Base-by-base conservation (phyloP, 2,888 invertebrate genomes). In the Xylota segnis region DNA sequence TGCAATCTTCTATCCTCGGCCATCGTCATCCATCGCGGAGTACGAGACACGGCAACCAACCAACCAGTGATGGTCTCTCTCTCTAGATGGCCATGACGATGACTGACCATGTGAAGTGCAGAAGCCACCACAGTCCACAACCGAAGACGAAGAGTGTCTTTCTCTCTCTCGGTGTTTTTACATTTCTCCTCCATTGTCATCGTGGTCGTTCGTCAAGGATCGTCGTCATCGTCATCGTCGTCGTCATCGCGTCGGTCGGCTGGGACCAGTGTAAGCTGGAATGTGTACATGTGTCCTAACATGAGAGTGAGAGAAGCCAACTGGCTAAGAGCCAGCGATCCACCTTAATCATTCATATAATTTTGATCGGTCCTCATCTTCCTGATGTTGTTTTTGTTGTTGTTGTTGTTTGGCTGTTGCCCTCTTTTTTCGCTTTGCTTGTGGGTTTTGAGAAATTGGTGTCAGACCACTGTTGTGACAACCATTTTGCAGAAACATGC, bases 401-500 rank as follows among this genome's bases (percentile, higher is more conserved):
- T 82, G 75, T 84, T 83, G 56, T 43, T 77, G 70, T 40, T 82
- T 34, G 65, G 45, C 66, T 65, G 56, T 61, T 74, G 61, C 14
- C 56, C 63, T 65, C 52, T 52, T 74, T 66, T 82, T 81, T 45
- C 34, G 61, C 61, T 70, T 82, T 68, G 76, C 76, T 82, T 86
- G 81, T 81, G 81, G 79, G 70, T 79, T 79, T 83, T 66, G 76
- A 83, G 71, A 87, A 79, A 83, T 83, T 79, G 87, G 79, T 87
- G 83, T 87, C 83, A 79, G 83, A 76, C 81, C 82, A 86, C 68
- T 88, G 88, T 88, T 88, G 88, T 88, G 88, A 88, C 88, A 88
- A 88, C 88, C 88, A 88, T 88, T 88, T 88, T 88, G 88, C 87
- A 58, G 87, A 78, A 88, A 88, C 87, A 88, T 86, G 87, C 82